Evolutionary conservation across 2,888 invertebrate genomes (phyloP), one percentile per base, ranked within the genome.

Genomic region (Diaprepes abbreviatus): DNA sequence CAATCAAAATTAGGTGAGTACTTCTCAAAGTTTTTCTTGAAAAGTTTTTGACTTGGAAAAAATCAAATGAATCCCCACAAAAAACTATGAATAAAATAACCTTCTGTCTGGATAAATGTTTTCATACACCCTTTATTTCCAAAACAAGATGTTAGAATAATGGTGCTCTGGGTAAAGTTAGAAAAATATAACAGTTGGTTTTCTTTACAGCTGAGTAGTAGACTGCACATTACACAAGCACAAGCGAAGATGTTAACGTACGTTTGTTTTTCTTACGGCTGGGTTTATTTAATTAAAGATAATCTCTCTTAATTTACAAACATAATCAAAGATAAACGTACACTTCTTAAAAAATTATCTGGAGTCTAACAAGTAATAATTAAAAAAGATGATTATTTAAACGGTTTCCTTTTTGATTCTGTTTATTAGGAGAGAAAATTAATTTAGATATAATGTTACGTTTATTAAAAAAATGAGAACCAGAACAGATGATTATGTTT

Each of bases 151-250:
- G 63, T 63, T 52, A 55, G 60, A 66, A 38, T n/a, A n/a, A n/a
- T 50, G 69, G 72, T 66, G 72, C 64, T 66, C 71, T 68, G 55
- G 58, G 59, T 54, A 62, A 48, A 60, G 68, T 67, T 65, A 73
- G 66, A 72, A 70, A 71, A 73, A 67, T 71, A 70, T 70, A 62
- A 70, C 57, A 71, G 60, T 71, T 71, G 50, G 62, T 72, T 71
- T 66, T 72, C 65, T 75, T 57, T 67, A 74, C 74, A 70, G 74
- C 72, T 71, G 70, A 66, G 55, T 57, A 64, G 55, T 58, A 66
- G 60, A 75, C 73, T 78, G 82, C 81, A 81, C 79, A 80, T 81
- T 82, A 81, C 81, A 81, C 81, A 81, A 81, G 81, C 80, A 36
- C 59, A 60, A 60, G 59, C 59, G 59, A 12, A 45, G 38, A 40